phyloP scores from a whole-genome alignment of 2,113 vertebrate species.

The Oncorhynchus kisutch region DNA sequence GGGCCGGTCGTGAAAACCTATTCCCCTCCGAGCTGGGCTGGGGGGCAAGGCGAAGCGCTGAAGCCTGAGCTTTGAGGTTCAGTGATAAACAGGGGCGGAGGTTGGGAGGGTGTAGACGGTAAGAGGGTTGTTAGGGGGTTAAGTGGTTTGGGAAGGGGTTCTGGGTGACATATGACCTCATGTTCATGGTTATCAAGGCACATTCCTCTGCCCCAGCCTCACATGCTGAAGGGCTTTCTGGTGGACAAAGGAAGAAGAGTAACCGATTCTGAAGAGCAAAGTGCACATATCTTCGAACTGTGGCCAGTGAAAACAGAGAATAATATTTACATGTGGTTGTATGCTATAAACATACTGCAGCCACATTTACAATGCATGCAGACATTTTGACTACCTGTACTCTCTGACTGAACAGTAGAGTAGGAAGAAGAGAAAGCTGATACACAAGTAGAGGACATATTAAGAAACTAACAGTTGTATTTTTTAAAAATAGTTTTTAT shows the following conservation, averaged over 20 bases:
- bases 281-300: background rate
- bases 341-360: background rate
- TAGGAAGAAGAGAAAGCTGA: background rate
- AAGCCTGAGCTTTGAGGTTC: background rate
- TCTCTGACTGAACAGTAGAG: background rate
- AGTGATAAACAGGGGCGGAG: background rate
- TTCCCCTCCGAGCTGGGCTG: too few species aligned
- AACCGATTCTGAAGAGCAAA: background rate
- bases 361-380: background rate
- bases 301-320: background rate
- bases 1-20: too few species aligned
- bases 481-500: constrained; percentile 79
- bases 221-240: background rate
- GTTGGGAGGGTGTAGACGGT: background rate
- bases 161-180: background rate
- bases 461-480: background rate
- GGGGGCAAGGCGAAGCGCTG: background rate
- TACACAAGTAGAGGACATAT: background rate
- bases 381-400: background rate
- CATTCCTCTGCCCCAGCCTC: background rate
- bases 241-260: background rate
- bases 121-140: background rate
- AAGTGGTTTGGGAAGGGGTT: too few species aligned
- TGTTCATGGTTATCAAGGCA: background rate
- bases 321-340: background rate